Base-by-base conservation (phyloP, 2,113 vertebrate species). In the Galeopterus variegatus region DNA sequence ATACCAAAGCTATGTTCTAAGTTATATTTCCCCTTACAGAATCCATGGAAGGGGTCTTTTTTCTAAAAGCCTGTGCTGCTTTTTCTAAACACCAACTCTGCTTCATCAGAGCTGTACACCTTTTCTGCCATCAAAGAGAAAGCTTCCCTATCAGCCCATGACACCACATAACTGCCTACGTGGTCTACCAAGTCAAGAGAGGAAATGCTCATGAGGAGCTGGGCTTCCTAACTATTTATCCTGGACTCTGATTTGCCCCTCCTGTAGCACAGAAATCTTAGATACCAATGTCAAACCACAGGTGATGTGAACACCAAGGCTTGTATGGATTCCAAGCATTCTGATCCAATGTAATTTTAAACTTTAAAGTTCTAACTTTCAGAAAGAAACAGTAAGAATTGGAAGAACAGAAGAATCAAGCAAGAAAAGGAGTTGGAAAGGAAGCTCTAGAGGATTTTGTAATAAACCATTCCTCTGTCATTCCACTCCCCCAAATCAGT, bases 51-150 rank as follows among this genome's bases (percentile, higher is more conserved):
- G 31, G 14, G 33, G 2, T 73, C 80, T 83, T 94, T 28, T 18
- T 41, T 65, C 58, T 84, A 52, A 90, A 65, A 95, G 41, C 18
- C 33, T 91, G 23, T 69, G n/a, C 24, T 72, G 23, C 19, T 96
- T 91, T 83, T 80, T 95, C 21, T 50, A 82, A 93, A 94, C 17
- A 94, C 48, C 4, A 56, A 41, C n/a, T 73, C 45, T 69, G 24
- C 18, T 80, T 92, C 15, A 92, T 36, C 82, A 85, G 60, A 75
- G 23, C 1, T 82, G 1, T 31, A 31, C 8, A 41, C 48, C 67
- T 91, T 95, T 88, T 56, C 58, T 95, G 26, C 18, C 45, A 72
- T 60, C 67, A 72, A 75, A 86, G 10, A 60, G 69, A 93, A 80
- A 94, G 24, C 31, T 56, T 54, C 7, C 33, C 33, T 45, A 41